Percentiles rank a stretch among this genome's conserved stretches.
phyloP scores from a whole-genome alignment of 2,113 vertebrate species.

The Glaucomys volans region DNA sequence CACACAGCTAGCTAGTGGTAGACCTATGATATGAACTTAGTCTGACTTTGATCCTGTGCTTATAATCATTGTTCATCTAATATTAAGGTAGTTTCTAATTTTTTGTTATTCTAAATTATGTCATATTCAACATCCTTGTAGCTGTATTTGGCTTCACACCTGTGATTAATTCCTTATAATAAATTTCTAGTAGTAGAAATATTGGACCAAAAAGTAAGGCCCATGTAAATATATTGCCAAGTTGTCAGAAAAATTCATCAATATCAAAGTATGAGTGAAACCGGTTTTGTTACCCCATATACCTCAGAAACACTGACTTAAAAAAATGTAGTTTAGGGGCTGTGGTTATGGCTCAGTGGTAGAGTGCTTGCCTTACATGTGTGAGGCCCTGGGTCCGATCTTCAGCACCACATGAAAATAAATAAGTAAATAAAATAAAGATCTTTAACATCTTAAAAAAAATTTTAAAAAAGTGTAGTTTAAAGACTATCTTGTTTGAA shows the following conservation, averaged over 20 bases:
- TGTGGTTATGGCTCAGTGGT: too few relatives aligned
- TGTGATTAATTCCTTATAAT: conserved; percentile 36
- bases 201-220: neutral
- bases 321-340: neutral
- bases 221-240: neutral
- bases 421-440: too few relatives aligned
- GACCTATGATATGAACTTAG: neutral
- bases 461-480: neutral
- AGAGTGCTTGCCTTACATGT: too few relatives aligned
- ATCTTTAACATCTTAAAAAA: too few relatives aligned
- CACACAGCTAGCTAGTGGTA: neutral
- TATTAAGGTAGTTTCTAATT: neutral
- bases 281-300: neutral
- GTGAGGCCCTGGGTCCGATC: too few relatives aligned
- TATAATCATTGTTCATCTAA: neutral
- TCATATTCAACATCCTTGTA: neutral
- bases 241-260: neutral
- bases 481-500: conserved; percentile 14
- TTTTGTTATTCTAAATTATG: conserved; percentile 24
- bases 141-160: neutral
- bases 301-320: conserved; percentile 17
- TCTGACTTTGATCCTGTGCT: neutral
- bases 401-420: too few relatives aligned
- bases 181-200: neutral
- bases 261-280: neutral